phyloP scores from a whole-genome alignment of 1,140 invertebrate genomes.

The Polypedilum vanderplanki region DNA sequence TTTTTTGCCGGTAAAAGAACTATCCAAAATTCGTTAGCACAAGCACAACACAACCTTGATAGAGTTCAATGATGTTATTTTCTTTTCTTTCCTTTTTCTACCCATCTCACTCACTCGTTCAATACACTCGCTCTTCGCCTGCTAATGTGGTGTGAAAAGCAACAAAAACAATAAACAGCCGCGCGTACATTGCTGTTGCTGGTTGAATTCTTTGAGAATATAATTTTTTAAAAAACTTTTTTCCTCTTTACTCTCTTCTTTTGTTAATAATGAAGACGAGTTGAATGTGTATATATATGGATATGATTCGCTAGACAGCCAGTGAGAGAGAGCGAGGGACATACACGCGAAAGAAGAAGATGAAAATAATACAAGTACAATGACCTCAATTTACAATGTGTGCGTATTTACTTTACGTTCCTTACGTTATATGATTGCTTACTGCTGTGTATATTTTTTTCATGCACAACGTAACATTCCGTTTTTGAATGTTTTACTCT shows the following conservation, averaged over 20 bases:
- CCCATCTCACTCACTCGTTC: background rate
- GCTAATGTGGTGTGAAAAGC: slow-evolving; percentile 5
- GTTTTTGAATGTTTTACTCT: background rate
- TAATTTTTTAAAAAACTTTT: too few species aligned
- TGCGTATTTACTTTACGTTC: background rate
- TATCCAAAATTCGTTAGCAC: slow-evolving; percentile 18
- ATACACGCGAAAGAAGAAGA: background rate
- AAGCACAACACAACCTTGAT: slow-evolving; percentile 9
- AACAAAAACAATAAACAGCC: slow-evolving; percentile 18
- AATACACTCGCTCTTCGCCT: background rate
- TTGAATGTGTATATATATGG: too few species aligned
- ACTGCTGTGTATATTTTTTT: background rate
- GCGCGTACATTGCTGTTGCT: background rate
- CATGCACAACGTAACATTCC: background rate
- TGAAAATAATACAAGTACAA: slow-evolving; percentile 2
- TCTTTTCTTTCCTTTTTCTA: background rate
- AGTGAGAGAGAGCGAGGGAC: background rate
- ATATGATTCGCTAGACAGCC: slow-evolving; percentile 2
- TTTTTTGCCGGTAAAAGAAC: background rate
- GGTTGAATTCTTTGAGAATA: too few species aligned
- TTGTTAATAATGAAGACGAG: background rate
- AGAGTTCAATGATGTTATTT: slow-evolving; percentile 4
- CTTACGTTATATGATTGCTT: background rate
- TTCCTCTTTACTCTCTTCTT: background rate
- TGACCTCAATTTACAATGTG: slow-evolving; percentile 6